Evolutionary conservation across 2,113 vertebrate species (phyloP), one percentile per base, ranked within the genome.

Genomic region (Ammodramus savannarum): DNA sequence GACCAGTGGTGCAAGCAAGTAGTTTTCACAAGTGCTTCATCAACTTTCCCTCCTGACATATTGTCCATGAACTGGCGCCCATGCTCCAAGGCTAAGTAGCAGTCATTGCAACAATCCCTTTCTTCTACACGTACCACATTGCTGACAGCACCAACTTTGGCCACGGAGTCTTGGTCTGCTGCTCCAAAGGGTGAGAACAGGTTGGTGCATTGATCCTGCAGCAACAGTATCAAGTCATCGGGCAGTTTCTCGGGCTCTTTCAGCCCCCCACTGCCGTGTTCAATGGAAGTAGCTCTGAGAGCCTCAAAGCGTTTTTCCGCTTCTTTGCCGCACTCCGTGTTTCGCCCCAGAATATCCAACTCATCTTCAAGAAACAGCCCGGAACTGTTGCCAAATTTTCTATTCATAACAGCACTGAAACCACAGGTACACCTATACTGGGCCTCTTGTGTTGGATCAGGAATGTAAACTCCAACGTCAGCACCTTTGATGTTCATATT

Each of bases 41-140:
- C 99, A 93, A 99, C 99, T 93, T 99, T 99, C 72, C 99, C 99
- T 58, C 99, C 99, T 11, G 99, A 99, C 99, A 99, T 99, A 98
- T 99, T 99, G 98, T 99, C 99, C 99, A 99, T 99, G 97, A 99
- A 99, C 97, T 99, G 99, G 86, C 99, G 98, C 57, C 99, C 99
- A 41, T 99, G 99, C 96, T 99, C 99, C 97, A 99, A 98, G 16
- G 99, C 99, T 97, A 99, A 98, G 97, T 99, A 99, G 98, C 99
- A 99, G 97, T 99, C 99, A 86, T 98, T 99, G 97, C 98, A 98
- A 98, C 98, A 99, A 97, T 99, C 99, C 91, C 98, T 97, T 95
- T 99, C 99, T 96, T 99, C 99, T 66, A 99, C 99, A 29, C 99
- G 98, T 85, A 99, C 97, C 95, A 98, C 97, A 58, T 97, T 98